phyloP scores from a whole-genome alignment of 2,797 vertebrate species.

The Pagetopsis macropterus region DNA sequence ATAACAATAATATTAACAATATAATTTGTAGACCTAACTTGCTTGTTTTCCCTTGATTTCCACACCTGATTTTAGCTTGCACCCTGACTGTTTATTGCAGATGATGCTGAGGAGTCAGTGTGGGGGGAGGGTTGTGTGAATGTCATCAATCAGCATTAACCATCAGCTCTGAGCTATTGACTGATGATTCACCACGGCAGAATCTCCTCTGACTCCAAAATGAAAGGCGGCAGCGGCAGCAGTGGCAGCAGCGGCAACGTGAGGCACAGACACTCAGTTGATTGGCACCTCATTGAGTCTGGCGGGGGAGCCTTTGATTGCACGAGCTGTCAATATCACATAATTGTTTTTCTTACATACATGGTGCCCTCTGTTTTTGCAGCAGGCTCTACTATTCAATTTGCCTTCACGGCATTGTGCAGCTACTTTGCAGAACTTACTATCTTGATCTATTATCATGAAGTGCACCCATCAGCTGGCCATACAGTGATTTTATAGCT shows the following conservation, averaged over 20 bases:
- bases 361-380: conserved; percentile 57
- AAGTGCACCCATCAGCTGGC: not conserved
- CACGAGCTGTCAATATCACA: conserved; percentile 79
- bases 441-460: conserved; percentile 8
- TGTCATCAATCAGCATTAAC: conserved; percentile 84
- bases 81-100: conserved; percentile 43
- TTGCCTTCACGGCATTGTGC: conserved; percentile 18
- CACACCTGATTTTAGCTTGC: conserved; percentile 20
- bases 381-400: conserved; percentile 20
- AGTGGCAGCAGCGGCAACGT: conserved; percentile 54
- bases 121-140: conserved; percentile 54
- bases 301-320: conserved; percentile 84
- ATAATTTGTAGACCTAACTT: not conserved
- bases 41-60: conserved; percentile 19
- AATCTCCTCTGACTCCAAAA: conserved; percentile 80
- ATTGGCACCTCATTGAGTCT: conserved; percentile 86
- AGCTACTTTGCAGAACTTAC: not conserved
- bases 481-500: not conserved
- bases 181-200: conserved; percentile 79
- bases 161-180: conserved; percentile 82
- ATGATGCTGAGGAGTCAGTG: conserved; percentile 31
- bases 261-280: conserved; percentile 81
- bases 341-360: conserved; percentile 81
- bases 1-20: not conserved
- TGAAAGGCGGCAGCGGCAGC: conserved; percentile 78